Evolutionary conservation across 2,888 invertebrate species (phyloP), one percentile per base, ranked within the genome.

Genomic region (Diachrysia chrysitis): DNA sequence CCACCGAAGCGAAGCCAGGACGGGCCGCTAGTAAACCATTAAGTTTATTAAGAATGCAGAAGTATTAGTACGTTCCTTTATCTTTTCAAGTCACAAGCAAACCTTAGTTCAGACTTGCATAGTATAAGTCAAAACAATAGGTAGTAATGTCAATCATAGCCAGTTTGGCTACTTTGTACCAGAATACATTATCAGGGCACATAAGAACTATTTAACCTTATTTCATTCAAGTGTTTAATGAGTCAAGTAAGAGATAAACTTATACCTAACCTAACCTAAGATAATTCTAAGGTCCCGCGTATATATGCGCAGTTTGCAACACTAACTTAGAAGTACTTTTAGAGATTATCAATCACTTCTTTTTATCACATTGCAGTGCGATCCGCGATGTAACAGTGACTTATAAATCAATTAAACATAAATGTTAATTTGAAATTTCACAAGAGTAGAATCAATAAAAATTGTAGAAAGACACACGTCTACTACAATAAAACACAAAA

Each of bases 231-330:
- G 55, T 53, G 17, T 70, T 37, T 35, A 54, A 37, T 21, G 2
- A 66, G 46, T 55, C 48, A 17, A 62, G 63, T 56, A 25, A 21
- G 55, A 61, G 63, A 74, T 67, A 71, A 37, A 12, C 14, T 21
- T 21, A 61, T 37, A 51, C 63, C 61, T 71, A 74, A 66, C 62
- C 61, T 58, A 42, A 64, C 72, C 54, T 69, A 60, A 74, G 64
- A 65, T 60, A 68, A 57, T 19, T 42, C 5, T 54, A 62, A 62
- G 25, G 48, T n/a, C 37, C 17, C n/a, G 16, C 57, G 17, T 32
- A 64, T 32, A 64, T 14, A 59, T 37, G 10, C 16, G n/a, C 5
- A 1, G n/a, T 42, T 60, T n/a, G 56, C 12, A 53, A 10, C 19
- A 21, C 10, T 29, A 5, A 48, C 19, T 19, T 19, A 48, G 48